Evolutionary conservation across 1,140 invertebrate species (phyloP), one percentile per base, ranked within the genome.

Genomic region (Rhagoletis zephyria): DNA sequence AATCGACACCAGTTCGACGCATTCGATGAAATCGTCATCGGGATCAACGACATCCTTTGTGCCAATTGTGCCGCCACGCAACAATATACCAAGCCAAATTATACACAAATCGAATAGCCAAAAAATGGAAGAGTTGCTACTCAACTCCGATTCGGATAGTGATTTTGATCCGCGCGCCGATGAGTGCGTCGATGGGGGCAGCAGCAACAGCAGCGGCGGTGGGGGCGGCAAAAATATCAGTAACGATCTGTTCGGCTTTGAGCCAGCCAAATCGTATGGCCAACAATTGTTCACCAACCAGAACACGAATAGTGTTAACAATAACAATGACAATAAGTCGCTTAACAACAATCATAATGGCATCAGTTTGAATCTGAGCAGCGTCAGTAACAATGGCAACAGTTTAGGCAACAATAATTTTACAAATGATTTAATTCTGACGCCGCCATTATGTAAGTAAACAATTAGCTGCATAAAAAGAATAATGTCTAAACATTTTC

Each of bases 71-170:
- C 95, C 96, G 88, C 95, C 95, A 40, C 94, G 95, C 88, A 94
- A 94, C 88, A 94, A 94, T 89, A 94, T 95, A 87, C 95, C 95
- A 88, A 95, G 95, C 89, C 93, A 94, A 67, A 94, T 95, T 40
- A 88, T 92, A 40, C 89, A 93, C 61, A 94, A 94, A 88, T 95
- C 96, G 87, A 93, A 95, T 45, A 97, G 96, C 81, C 96, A 96
- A 6, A 96, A 97, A 93, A 93, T 97, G 87, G 97, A 98, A 93
- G 97, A 96, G 88, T 93, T 98, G 48, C 91, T 97, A 1, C 94
- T 98, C 89, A 96, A 97, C 91, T 95, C 94, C 12, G 96, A 97
- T 91, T 96, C 97, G 65, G 96, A 97, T 89, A 95, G 95, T 87
- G 95, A 96, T 92, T 97, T 97, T 90, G 96, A 97, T 93, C 96